Evolutionary conservation across 2,888 invertebrate species (phyloP), one percentile per base, ranked within the genome.

Genomic region (Aricia artaxerxes): DNA sequence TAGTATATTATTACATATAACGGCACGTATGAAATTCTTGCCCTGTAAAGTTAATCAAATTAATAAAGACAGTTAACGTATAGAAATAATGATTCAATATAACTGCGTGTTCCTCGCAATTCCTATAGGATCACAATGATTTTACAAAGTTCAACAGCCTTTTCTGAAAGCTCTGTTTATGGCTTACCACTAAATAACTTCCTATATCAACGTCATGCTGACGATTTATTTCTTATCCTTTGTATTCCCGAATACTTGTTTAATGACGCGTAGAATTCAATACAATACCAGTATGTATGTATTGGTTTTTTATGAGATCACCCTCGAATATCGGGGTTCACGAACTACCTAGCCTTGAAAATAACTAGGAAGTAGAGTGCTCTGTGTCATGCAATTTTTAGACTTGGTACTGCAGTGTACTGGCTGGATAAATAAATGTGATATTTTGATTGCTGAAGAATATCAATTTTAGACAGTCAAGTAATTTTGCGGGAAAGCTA

Each of bases 341-440:
- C 64, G 64, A 64, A 64, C 64, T 64, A 64, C 64, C 64, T 64
- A 31, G 64, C 64, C 64, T 64, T 64, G 64, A 31, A 64, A 64
- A 64, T 64, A 64, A 64, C 64, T 31, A 2, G 64, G 31, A 64
- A 64, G 64, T 4, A 64, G 24, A 64, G 31, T 64, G 64, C 64
- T 64, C 31, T 64, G 31, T 64, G 31, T 31, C 64, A 31, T 64
- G 64, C 64, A 31, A 64, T 64, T 64, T 31, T 31, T 31, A 11
- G 64, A 11, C 4, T 1, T 31, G 6, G 24, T 7, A 31, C 64
- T 24, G 64, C 64, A 24, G 9, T 64, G 64, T 24, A 64, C 31
- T 24, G 64, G 2, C 24, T 64, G 64, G 24, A 11, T 64, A 24
- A 31, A 64, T 64, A 11, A 64, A 7, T 64, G 24, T 64, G 1